Evolutionary conservation across 2,113 vertebrate species (phyloP).

Genomic region (Myocastor coypus): DNA sequence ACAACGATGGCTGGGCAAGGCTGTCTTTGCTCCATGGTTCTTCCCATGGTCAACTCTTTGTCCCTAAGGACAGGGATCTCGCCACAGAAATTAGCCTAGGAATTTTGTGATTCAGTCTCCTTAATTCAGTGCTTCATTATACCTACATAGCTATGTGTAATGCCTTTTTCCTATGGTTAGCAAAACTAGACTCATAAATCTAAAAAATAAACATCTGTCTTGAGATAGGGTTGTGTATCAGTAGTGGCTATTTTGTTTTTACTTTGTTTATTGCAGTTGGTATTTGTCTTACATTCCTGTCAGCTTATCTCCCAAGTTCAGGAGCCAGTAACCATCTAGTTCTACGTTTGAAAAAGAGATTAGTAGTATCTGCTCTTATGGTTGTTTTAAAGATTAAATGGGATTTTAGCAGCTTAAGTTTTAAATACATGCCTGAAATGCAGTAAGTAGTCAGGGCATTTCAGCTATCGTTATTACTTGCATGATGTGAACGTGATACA

Average conservation of each 20-base stretch:
- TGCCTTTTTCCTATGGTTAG: conserved; percentile 19
- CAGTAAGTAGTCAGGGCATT: background rate
- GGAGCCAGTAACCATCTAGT: conserved; percentile 8
- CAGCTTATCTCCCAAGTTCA: conserved; percentile 54
- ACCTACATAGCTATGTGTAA: background rate
- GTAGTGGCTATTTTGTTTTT: background rate
- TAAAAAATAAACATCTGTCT: conserved; percentile 33
- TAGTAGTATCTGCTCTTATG: background rate
- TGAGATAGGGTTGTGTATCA: background rate
- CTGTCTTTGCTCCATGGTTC: background rate
- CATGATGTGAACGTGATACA: background rate
- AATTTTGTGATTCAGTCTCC: conserved; percentile 30
- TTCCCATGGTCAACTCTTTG: background rate
- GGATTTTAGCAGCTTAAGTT: background rate
- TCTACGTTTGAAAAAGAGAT: conserved; percentile 56
- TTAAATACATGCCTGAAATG: background rate
- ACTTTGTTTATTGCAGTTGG: conserved; percentile 26
- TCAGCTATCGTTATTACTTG: background rate
- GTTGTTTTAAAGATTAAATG: conserved; percentile 55
- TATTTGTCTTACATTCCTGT: background rate
- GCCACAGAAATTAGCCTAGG: conserved; percentile 29
- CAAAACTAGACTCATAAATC: conserved; percentile 16
- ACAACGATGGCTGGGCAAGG: background rate
- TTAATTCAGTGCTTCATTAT: conserved; percentile 34
- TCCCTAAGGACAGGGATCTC: background rate